Conservation (phyloP, 2,113 vertebrate genomes). For the Dromiciops gliroides region DNA sequence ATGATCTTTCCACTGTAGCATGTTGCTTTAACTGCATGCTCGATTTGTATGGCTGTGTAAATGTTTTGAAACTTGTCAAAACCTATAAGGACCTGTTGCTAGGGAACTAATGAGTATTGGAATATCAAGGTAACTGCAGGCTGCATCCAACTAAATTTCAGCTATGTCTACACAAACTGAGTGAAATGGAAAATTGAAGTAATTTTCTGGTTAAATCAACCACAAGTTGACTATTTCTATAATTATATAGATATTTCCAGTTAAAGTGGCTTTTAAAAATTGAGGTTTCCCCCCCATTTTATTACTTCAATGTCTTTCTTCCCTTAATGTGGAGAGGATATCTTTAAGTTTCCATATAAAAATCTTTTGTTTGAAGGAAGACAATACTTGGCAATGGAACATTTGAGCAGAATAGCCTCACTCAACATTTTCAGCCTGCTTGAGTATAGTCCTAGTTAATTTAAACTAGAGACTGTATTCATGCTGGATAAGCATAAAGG, state of each 20-base stretch:
- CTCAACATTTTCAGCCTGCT: constrained; percentile 58
- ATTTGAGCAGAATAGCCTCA: constrained; percentile 44
- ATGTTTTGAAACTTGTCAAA: not conserved
- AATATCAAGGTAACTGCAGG: constrained; percentile 35
- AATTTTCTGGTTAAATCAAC: constrained; percentile 33
- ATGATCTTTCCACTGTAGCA: not conserved
- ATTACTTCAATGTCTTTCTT: constrained; percentile 36
- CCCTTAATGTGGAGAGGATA: constrained; percentile 37
- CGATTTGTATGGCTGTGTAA: not conserved
- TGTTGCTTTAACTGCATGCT: not conserved
- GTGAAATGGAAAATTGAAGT: constrained; percentile 25
- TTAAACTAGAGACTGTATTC: constrained; percentile 59
- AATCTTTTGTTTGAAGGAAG: constrained; percentile 41
- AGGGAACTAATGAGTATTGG: constrained; percentile 19
- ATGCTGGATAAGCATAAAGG: constrained; percentile 30
- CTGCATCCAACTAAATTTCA: not conserved
- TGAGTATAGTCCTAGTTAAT: constrained; percentile 65
- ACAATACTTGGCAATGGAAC: constrained; percentile 48
- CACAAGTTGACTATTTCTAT: constrained; percentile 6
- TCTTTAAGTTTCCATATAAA: constrained; percentile 35
- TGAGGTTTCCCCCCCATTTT: constrained; percentile 13
- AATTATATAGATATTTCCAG: constrained; percentile 52
- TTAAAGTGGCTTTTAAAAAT: constrained; percentile 12
- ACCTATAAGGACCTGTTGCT: constrained; percentile 4
- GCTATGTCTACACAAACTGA: not conserved